A percentile compares a stretch with the other conserved stretches of the same genome.
phyloP scores from a whole-genome alignment of 2,113 vertebrate species.

The Seriola quinqueradiata region DNA sequence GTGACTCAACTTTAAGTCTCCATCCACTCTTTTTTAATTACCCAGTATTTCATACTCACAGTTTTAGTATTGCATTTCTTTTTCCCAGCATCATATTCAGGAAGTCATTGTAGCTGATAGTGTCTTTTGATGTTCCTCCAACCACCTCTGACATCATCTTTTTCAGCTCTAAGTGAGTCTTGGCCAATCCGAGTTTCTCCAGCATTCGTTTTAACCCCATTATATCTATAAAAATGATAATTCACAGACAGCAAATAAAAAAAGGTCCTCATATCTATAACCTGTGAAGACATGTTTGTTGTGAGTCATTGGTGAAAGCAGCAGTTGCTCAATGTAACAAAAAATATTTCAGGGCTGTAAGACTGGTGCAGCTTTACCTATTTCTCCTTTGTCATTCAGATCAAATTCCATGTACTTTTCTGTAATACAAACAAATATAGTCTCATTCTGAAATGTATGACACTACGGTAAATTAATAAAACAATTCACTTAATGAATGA shows the following conservation, averaged over 20 bases:
- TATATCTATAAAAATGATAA: constrained; percentile 74
- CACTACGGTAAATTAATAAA: background rate
- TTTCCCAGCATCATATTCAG: constrained; percentile 90
- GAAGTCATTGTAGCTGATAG: constrained; percentile 86
- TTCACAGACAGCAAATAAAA: background rate
- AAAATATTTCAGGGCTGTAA: background rate
- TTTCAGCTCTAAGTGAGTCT: constrained; percentile 90
- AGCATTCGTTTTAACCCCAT: constrained; percentile 91
- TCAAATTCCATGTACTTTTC: constrained; percentile 92
- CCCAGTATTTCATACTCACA: constrained; percentile 77
- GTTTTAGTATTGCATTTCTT: constrained; percentile 86
- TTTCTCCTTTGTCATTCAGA: constrained; percentile 88
- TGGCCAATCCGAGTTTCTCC: constrained; percentile 88
- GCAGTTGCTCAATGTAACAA: background rate
- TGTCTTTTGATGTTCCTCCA: constrained; percentile 78
- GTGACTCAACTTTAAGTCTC: background rate
- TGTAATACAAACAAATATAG: constrained; percentile 70
- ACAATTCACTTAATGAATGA: background rate
- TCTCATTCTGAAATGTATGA: background rate
- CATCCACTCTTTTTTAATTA: background rate
- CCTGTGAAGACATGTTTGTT: background rate
- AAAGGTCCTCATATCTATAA: background rate
- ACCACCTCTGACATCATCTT: constrained; percentile 88
- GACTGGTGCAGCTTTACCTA: constrained; percentile 78
- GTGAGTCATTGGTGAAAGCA: background rate